Base-by-base conservation (phyloP, 2,888 invertebrate genomes). In the Dioctria linearis region DNA sequence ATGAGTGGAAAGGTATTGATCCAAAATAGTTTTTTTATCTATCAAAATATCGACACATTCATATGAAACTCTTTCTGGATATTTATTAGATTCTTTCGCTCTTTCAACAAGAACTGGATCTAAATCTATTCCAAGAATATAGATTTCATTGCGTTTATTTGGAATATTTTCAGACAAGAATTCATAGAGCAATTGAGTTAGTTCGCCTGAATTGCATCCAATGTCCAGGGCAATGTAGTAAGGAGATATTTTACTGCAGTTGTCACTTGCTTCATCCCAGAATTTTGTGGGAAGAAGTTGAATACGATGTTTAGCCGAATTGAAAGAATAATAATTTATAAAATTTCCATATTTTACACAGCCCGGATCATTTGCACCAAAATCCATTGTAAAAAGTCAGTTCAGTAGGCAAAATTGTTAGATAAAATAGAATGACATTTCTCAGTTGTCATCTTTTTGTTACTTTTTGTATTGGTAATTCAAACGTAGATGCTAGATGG, bases 281-380 rank as follows among this genome's bases (percentile, higher is more conserved):
- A 85, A 83, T 6, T 13, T n/a, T 0, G 2, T 49, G 6, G 92
- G 92, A 83, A 96, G 89, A 84, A 94, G 90, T 73, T 90, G 89
- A 66, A 94, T 90, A 85, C 96, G 91, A 84, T 93, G 92, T 80
- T 91, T 90, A 40, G 93, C 92, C 78, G 94, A 91, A 88, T 96
- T 94, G 86, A 96, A 96, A 83, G 93, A 90, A 87, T 96, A 96
- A 87, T 96, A 96, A 89, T 96, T 96, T 81, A 95, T 95, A 85
- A 96, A 96, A 89, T 96, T 96, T 78, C 96, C 96, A 90, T 91
- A 92, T 86, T 92, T 92, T 1, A 94, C 94, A 51, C 95, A 94
- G 39, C 96, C 96, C 13, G 96, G 95, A 88, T 95, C 92, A 80
- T 90, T 84, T 3, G 83, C 84, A 2, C 86, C 86, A n/a, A 84